Evolutionary conservation across 2,797 vertebrate genomes (phyloP).

Genomic region (Aselliscus stoliczkanus): DNA sequence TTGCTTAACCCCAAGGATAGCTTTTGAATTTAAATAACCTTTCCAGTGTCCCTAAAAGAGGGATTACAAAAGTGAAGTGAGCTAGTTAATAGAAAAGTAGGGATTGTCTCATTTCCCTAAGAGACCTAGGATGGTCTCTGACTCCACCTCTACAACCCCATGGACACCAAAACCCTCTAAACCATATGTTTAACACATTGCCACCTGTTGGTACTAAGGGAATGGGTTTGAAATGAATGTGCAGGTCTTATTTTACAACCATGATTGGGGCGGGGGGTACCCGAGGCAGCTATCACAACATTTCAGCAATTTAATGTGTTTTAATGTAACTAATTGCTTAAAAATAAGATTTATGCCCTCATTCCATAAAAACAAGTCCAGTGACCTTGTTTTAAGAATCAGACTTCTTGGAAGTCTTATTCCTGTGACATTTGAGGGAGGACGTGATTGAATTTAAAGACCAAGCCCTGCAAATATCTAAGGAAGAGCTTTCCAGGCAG

Average conservation of each 20-base stretch:
- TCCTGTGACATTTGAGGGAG: slow-evolving; percentile 10
- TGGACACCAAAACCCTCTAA: background rate
- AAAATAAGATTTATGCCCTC: background rate
- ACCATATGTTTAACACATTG: background rate
- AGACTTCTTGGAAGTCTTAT: background rate
- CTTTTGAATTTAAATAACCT: slow-evolving; percentile 51
- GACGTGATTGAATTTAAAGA: background rate
- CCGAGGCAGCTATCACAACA: background rate
- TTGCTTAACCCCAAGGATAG: slow-evolving; percentile 10
- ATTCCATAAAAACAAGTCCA: background rate
- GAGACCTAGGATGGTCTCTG: background rate
- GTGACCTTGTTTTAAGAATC: background rate
- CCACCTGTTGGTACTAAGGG: background rate
- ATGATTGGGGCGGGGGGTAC: background rate
- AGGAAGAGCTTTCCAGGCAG: background rate
- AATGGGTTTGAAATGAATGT: background rate
- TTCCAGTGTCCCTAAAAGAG: background rate
- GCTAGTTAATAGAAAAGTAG: background rate
- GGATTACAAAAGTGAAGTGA: background rate
- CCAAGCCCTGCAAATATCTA: background rate
- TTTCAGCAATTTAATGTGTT: background rate
- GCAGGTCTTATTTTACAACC: background rate
- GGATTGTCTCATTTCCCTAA: background rate
- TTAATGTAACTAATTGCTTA: background rate
- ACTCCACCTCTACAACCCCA: background rate